Evolutionary conservation across 2,797 vertebrate species (phyloP), one percentile per base, ranked within the genome.

Genomic region (Phoebastria nigripes): DNA sequence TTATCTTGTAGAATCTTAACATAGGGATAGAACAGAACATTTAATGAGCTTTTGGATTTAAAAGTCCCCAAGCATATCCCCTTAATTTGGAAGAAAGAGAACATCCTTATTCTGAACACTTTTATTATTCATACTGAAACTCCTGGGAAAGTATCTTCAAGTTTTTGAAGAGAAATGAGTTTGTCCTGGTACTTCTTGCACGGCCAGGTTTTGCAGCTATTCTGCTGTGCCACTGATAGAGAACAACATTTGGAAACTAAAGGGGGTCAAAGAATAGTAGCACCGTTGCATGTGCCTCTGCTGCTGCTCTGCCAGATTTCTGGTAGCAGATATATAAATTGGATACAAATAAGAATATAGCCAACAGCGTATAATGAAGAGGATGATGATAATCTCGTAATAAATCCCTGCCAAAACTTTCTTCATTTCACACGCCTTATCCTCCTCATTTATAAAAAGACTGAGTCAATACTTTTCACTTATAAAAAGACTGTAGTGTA

Each of bases 41-140:
- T 88, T 94, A 94, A 93, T 91, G 82, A 91, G 72, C 61, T 92
- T 94, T 92, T 88, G 37, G 65, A 83, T 95, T 94, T 88, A 55
- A 58, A 94, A 83, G 41, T 91, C 77, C 73, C 82, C 42, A 92
- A 37, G 73, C 39, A 16, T 62, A 69, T 81, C 72, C 39, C 49
- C 87, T 89, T 94, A 86, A 85, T 90, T 70, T 95, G 55, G 79
- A 94, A 89, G 76, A 88, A 88, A 82, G 80, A 63, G 76, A 90
- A 79, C 15, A 67, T 72, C 54, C 54, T 83, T 88, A 81, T 78
- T 90, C 72, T 69, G 69, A 91, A 54, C n/a, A 65, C 12, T 90
- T 87, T 55, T 51, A 65, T 93, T 93, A 94, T 81, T 89, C 89
- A 61, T 67, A n/a, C 41, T 54, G 51, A 62, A 72, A 39, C 84